Evolutionary conservation across 2,888 invertebrate genomes (phyloP).

Genomic region (Acleris holmiana): DNA sequence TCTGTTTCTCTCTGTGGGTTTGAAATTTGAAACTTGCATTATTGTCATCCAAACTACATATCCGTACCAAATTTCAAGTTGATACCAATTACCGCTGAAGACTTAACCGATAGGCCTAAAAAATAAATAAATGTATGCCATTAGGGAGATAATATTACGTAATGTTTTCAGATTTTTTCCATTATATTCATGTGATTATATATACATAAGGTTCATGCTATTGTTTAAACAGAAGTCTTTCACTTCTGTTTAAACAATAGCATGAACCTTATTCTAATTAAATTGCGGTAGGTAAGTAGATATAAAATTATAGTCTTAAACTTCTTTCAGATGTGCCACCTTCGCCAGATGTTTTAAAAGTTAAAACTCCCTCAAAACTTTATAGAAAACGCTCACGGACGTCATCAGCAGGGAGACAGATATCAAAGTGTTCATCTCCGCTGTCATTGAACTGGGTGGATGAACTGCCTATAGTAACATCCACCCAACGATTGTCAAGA

Average conservation of each 20-base stretch:
- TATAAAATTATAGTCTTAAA: background rate
- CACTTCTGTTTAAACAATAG: no score
- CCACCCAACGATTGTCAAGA: constrained; percentile 23
- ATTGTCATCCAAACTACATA: constrained; percentile 3
- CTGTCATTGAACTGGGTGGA: background rate
- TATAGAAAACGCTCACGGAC: constrained; percentile 15
- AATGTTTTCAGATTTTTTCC: no score
- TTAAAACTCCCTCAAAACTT: constrained; percentile 29
- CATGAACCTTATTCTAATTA: no score
- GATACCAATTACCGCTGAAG: no score
- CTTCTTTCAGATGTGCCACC: background rate
- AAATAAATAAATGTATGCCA: no score
- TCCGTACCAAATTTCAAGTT: background rate
- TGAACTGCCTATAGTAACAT: constrained; percentile 11
- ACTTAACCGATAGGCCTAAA: no score
- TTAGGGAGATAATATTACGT: no score
- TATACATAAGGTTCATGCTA: no score
- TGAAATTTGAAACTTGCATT: background rate
- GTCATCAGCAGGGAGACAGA: background rate
- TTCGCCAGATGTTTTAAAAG: constrained; percentile 24
- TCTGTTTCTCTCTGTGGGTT: no score
- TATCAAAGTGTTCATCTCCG: background rate
- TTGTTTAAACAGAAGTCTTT: no score
- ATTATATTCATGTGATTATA: no score
- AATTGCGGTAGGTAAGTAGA: no score